Base-by-base conservation (phyloP, 2,888 invertebrate species). In the Pristionchus mayeri region DNA sequence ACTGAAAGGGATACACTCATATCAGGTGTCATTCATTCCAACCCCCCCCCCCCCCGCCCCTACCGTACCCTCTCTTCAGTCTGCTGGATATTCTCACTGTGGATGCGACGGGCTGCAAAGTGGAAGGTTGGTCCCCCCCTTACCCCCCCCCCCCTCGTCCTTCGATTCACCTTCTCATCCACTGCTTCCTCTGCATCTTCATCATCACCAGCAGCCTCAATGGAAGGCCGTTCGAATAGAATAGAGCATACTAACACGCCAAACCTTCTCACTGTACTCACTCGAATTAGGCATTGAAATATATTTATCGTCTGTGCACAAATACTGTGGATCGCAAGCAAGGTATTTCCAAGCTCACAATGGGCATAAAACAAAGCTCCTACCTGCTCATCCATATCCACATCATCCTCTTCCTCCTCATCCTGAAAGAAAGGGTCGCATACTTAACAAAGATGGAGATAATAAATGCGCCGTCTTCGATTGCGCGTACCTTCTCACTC, bases 321-420 rank as follows among this genome's bases (percentile, higher is more conserved):
- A n/a, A n/a, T n/a, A n/a, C n/a, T n/a, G n/a, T n/a, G n/a, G n/a
- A n/a, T n/a, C n/a, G n/a, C n/a, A n/a, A n/a, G n/a, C n/a, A n/a
- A n/a, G n/a, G n/a, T n/a, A n/a, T n/a, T n/a, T n/a, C n/a, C n/a
- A n/a, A n/a, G n/a, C n/a, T n/a, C n/a, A n/a, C 7, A 44, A 44
- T 13, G 13, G 13, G 44, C 13, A 9, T 13, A 44, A 3, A 0
- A 4, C n/a, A 30, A 40, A 48, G 24, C 18, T 24, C 7, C 11
- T 48, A 76, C 76, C 37, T 57, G 48, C 16, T 57, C 40, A 37
- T 80, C 80, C 54, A 80, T 57, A 11, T 80, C 80, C 80, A 80
- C 57, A 9, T 52, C 80, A 21, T 80, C 80, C n/a, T 80, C 80
- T 24, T 71, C 71, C 30, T 71, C 71, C 30, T 71, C 71, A 40